Conservation (phyloP, 2,797 vertebrate genomes). For the Cynodonichthys magdalenae region DNA sequence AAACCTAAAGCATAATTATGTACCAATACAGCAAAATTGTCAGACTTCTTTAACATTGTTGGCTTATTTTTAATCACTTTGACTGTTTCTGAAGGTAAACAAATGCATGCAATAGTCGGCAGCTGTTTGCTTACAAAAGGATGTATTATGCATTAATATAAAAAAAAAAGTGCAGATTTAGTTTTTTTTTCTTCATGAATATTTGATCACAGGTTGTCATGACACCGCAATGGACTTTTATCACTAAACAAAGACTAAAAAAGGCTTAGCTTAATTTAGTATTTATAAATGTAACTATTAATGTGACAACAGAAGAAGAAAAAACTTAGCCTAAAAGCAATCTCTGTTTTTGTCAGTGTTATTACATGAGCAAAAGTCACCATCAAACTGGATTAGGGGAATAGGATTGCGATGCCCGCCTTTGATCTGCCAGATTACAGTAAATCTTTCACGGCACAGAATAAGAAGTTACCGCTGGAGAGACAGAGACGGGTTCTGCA, state of each 20-base stretch:
- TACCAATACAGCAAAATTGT: no score
- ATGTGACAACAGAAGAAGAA: slow-evolving; percentile 55
- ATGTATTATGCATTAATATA: no score
- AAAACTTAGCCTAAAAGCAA: slow-evolving; percentile 51
- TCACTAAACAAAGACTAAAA: slow-evolving; percentile 48
- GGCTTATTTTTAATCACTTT: no score
- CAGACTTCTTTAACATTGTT: no score
- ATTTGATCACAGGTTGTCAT: no score
- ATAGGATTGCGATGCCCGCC: slow-evolving; percentile 78
- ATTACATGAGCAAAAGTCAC: slow-evolving; percentile 79
- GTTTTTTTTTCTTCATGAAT: no score
- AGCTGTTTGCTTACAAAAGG: no score
- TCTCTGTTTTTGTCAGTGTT: slow-evolving; percentile 67
- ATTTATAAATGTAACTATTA: slow-evolving; percentile 63
- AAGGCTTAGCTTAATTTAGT: slow-evolving; percentile 43
- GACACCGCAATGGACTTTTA: slow-evolving; percentile 3
- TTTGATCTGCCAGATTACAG: slow-evolving; percentile 87
- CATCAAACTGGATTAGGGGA: slow-evolving; percentile 81
- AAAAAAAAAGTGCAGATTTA: no score
- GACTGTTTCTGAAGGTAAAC: no score
- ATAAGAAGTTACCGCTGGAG: slow-evolving; percentile 70
- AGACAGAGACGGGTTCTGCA: slow-evolving; percentile 38
- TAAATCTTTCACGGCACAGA: slow-evolving; percentile 76
- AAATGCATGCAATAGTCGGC: no score
- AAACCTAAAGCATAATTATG: no score